phyloP scores from a whole-genome alignment of 2,797 vertebrate species.

The Schizopygopsis pylzovi region DNA sequence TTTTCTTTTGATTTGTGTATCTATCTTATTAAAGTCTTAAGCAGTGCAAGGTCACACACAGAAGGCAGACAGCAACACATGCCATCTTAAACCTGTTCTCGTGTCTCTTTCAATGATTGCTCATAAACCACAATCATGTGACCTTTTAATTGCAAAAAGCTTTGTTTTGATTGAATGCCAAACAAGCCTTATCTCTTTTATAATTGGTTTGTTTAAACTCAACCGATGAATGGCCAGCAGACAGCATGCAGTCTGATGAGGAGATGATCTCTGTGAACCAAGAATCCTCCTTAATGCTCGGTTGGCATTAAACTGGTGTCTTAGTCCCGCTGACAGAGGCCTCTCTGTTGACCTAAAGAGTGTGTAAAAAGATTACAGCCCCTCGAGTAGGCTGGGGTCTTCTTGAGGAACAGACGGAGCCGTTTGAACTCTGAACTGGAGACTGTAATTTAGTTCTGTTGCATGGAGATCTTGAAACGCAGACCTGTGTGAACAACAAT shows the following conservation, averaged over 20 bases:
- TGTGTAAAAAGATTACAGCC: conserved; percentile 76
- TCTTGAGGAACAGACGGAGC: conserved; percentile 46
- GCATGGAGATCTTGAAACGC: background rate
- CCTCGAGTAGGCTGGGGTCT: conserved; percentile 41
- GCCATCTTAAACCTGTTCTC: conserved; percentile 31
- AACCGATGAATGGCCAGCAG: conserved; percentile 42
- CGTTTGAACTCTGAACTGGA: conserved; percentile 55
- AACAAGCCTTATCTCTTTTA: background rate
- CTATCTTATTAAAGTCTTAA: conserved; percentile 66
- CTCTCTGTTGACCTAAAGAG: conserved; percentile 72
- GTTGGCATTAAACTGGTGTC: conserved; percentile 62
- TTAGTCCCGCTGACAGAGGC: conserved; percentile 66
- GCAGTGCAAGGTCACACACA: conserved; percentile 53
- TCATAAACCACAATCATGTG: conserved; percentile 4
- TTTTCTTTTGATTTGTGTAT: conserved; percentile 65
- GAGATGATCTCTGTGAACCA: conserved; percentile 59
- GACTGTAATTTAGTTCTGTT: background rate
- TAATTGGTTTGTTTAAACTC: conserved; percentile 37
- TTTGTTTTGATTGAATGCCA: background rate
- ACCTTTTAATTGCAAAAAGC: conserved; percentile 6
- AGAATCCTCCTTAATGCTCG: conserved; percentile 67
- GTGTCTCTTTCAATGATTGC: conserved; percentile 13
- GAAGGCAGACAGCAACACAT: conserved; percentile 57
- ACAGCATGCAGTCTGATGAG: conserved; percentile 35
- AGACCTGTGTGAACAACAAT: background rate